phyloP scores from a whole-genome alignment of 2,113 vertebrate species.

The Dicaeum eximium region DNA sequence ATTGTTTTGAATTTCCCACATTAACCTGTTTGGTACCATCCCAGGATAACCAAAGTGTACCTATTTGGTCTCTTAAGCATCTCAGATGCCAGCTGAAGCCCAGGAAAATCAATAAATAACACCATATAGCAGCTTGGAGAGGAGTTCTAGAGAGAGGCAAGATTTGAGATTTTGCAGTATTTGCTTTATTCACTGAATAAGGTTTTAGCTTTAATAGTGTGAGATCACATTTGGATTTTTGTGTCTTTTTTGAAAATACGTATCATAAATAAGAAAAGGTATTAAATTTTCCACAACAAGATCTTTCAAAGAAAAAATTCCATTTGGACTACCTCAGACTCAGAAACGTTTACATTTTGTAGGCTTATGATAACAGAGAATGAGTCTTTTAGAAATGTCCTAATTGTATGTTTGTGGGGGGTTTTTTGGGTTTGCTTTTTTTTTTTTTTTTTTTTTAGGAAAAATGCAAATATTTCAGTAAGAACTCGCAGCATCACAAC shows the following conservation, averaged over 20 bases:
- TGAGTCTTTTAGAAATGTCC: background rate
- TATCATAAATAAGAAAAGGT: background rate
- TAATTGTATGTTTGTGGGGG: background rate
- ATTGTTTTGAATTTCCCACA: background rate
- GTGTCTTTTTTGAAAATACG: background rate
- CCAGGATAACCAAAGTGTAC: background rate
- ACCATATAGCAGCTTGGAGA: background rate
- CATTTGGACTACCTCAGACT: background rate
- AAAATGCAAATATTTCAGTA: background rate
- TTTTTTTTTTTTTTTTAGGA: background rate
- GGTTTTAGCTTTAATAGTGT: background rate
- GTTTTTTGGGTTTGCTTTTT: rapidly evolving
- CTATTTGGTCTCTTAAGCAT: background rate
- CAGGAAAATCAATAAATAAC: background rate
- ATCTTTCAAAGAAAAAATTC: background rate
- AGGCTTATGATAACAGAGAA: background rate
- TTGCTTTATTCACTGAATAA: background rate
- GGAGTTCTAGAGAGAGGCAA: background rate
- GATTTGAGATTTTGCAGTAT: background rate
- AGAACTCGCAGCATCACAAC: background rate
- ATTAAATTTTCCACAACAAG: background rate
- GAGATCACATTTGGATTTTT: background rate
- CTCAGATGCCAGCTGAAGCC: background rate
- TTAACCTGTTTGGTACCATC: background rate
- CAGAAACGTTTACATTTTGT: background rate